Conservation (phyloP, 1,140 invertebrate species). For the Drosophila lowei region DNA sequence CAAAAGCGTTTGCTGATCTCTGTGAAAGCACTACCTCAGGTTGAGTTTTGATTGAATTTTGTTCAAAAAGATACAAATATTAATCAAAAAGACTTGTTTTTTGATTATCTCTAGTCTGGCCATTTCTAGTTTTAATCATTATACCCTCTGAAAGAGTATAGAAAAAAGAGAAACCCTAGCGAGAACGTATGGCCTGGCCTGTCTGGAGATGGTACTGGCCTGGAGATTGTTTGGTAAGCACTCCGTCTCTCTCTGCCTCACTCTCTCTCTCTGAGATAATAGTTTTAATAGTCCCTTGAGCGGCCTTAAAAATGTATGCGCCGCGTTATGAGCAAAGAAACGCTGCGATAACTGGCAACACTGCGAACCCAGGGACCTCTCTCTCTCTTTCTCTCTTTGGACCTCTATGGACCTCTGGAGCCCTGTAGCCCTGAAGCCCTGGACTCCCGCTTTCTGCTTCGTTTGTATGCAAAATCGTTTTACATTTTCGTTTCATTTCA, state of each 20-base stretch:
- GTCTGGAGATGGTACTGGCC: not conserved
- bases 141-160: not conserved
- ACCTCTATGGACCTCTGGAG: constrained; percentile 5
- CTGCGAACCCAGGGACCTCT: constrained; percentile 20
- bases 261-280: constrained; percentile 47
- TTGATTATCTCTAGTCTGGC: too few relatives aligned
- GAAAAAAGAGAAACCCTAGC: constrained; percentile 8
- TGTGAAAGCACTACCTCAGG: too few relatives aligned
- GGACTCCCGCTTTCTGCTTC: constrained; percentile 35
- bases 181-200: constrained; percentile 25
- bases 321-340: constrained; percentile 63
- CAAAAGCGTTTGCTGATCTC: too few relatives aligned
- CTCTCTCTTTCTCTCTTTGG: not conserved
- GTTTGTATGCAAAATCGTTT: constrained; percentile 52
- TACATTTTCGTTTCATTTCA: constrained; percentile 53
- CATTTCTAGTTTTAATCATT: too few relatives aligned
- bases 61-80: too few relatives aligned
- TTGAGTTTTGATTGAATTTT: too few relatives aligned
- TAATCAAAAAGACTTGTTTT: too few relatives aligned
- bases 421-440: constrained; percentile 11
- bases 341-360: constrained; percentile 49
- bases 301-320: constrained; percentile 62
- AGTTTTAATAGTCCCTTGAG: constrained; percentile 71
- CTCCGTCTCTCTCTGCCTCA: too few relatives aligned
- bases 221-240: constrained; percentile 11